Base-by-base conservation (phyloP, 2,888 invertebrate genomes). In the Smittia sp. region DNA sequence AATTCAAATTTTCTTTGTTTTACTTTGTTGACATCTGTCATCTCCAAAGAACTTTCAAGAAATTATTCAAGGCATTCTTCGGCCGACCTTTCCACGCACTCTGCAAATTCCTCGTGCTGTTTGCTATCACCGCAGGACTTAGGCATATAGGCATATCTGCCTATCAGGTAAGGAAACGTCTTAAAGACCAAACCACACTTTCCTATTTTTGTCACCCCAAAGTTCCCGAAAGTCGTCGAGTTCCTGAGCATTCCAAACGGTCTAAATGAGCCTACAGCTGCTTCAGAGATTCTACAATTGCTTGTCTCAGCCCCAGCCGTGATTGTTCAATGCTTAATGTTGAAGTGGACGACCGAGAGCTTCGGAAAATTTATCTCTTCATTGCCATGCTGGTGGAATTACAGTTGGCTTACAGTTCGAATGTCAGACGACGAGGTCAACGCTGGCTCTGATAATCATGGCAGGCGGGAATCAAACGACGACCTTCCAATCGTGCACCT, bases 1-100 rank as follows among this genome's bases (percentile, higher is more conserved):
- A 65, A 65, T 65, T 65, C 22, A 13, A 27, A 27, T 67, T 67
- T 41, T 38, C 38, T 41, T 20, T 39, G 2, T 39, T 67, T 39
- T 15, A 13, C 18, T 67, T 58, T 58, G 58, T 58, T 58, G 58
- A 22, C 58, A 58, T 58, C 58, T 58, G 22, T 58, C 58, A 58
- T 22, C 58, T 58, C 2, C 18, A 22, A 11, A 67, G 67, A 39
- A 67, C 18, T 22, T 20, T 67, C 65, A 65, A 65, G 65, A 32
- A 65, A 65, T 27, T 65, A 32, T 65, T 65, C 27, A 27, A 27
- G 27, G 24, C 65, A 27, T 65, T 65, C 32, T 65, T 65, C 25
- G 7, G 20, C 13, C 24, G 18, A 65, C 65, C 65, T 25, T 32
- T 65, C n/a, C 11, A n/a, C n/a, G 65, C 25, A 65, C 25, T 65